These are phyloP conservation scores for Parus major DNA, from an alignment of 2,113 vertebrate genomes.

Conservation along the genomic window DNA sequence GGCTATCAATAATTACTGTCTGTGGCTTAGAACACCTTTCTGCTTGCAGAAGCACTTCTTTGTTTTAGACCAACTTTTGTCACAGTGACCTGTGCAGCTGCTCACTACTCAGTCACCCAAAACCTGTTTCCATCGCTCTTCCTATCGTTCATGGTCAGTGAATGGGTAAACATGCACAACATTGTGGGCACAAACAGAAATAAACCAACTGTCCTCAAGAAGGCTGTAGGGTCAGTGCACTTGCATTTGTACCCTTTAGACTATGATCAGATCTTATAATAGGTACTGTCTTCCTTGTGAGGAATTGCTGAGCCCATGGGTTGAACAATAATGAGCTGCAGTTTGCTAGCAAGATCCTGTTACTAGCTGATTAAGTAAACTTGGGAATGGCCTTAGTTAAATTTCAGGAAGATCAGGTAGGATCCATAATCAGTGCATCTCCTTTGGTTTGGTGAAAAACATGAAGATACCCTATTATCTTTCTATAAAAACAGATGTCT, in stretches of 20 bases:
- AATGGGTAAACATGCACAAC: fast-evolving
- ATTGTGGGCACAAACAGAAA: neutral
- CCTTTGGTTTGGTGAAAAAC: neutral
- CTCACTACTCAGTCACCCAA: neutral
- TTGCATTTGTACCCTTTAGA: neutral
- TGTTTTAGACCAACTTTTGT: neutral
- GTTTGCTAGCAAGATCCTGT: neutral
- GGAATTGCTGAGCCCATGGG: fast-evolving
- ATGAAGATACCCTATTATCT: neutral
- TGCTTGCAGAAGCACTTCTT: neutral
- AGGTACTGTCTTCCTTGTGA: neutral
- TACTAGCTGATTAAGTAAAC: neutral
- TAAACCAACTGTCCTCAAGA: neutral
- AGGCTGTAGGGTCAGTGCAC: neutral
- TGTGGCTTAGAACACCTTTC: neutral
- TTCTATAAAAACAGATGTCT: neutral
- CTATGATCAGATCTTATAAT: neutral
- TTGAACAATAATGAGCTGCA: fast-evolving
- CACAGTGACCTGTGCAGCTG: neutral
- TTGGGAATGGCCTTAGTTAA: neutral
- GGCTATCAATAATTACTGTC: neutral
- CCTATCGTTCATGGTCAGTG: fast-evolving
- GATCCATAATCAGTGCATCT: neutral
- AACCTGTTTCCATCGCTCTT: neutral
- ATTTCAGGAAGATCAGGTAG: neutral